Conservation (phyloP, 2,113 vertebrate species). For the Etia nguti region DNA sequence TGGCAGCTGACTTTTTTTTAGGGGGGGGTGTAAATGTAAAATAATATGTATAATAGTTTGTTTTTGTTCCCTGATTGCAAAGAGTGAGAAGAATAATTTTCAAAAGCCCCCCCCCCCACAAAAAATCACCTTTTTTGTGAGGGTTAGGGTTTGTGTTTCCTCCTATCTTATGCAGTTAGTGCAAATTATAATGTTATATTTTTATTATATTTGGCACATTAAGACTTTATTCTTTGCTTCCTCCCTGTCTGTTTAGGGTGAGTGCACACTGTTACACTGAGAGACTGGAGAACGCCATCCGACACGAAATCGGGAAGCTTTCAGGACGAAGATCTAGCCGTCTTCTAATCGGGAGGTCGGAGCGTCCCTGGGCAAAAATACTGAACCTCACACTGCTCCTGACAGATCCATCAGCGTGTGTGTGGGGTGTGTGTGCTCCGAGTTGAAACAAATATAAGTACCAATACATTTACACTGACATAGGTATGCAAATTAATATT, state of each 20-base stretch:
- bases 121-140: neutral
- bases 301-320: neutral
- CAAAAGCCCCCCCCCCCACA: neutral
- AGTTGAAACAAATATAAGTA: neutral
- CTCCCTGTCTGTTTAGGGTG: neutral
- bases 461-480: neutral
- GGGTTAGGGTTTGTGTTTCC: neutral
- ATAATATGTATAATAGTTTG: neutral
- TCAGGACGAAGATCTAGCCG: neutral
- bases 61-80: neutral
- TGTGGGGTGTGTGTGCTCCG: neutral
- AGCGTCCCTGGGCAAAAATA: neutral
- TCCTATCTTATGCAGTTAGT: neutral
- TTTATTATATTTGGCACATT: neutral
- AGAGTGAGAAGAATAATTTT: neutral
- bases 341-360: neutral
- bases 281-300: neutral
- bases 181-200: neutral
- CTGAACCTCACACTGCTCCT: neutral
- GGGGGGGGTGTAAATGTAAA: neutral
- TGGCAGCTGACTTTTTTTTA: neutral
- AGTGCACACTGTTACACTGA: neutral
- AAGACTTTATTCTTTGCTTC: neutral
- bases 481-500: neutral
- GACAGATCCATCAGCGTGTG: neutral